phyloP scores from a whole-genome alignment of 2,888 invertebrate genomes.

The Dichetophora obliterata region DNA sequence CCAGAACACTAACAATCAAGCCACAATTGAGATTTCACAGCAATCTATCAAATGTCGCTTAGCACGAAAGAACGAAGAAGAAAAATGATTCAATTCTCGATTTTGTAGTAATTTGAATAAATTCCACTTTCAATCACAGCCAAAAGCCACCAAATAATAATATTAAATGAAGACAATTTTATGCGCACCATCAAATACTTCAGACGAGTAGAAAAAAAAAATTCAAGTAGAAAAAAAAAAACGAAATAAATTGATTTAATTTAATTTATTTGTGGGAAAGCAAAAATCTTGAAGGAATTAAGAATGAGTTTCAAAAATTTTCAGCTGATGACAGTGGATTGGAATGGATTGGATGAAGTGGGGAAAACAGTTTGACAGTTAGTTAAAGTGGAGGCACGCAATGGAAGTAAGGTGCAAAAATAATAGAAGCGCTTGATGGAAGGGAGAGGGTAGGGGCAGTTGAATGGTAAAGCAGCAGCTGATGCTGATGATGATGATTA shows the following conservation, averaged over 20 bases:
- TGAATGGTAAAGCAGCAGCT: too few species aligned
- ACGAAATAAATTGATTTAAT: constrained; percentile 28
- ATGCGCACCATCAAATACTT: constrained; percentile 11
- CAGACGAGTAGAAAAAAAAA: constrained; percentile 11
- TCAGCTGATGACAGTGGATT: neutral
- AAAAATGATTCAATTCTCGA: constrained; percentile 31
- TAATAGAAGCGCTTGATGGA: neutral
- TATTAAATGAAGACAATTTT: constrained; percentile 31
- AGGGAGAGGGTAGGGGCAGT: too few species aligned
- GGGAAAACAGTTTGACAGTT: neutral
- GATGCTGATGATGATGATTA: neutral
- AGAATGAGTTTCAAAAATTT: neutral
- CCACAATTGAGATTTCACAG: neutral
- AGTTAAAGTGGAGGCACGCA: neutral
- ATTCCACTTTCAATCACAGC: constrained; percentile 36
- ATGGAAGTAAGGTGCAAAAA: neutral
- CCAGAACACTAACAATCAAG: neutral
- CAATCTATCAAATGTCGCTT: constrained; percentile 18
- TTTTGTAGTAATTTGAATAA: constrained; percentile 17
- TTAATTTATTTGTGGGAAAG: neutral
- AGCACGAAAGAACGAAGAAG: neutral
- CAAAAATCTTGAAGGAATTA: constrained; percentile 10
- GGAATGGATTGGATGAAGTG: neutral
- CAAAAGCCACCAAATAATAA: constrained; percentile 34
- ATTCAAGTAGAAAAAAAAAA: neutral